Evolutionary conservation across 2,113 vertebrate genomes (phyloP).

Genomic region (Strigops habroptila): DNA sequence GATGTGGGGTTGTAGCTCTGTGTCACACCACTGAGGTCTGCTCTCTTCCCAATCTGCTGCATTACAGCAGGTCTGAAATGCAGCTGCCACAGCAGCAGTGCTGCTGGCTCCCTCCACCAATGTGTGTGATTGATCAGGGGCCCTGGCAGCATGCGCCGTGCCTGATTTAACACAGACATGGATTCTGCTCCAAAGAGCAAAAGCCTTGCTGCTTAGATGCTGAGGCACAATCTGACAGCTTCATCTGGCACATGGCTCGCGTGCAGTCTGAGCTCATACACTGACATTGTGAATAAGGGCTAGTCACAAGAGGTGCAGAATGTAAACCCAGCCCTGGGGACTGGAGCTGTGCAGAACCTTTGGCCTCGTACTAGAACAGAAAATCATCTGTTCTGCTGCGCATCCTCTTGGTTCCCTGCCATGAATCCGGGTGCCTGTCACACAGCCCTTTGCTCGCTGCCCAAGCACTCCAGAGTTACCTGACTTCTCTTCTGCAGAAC

Average conservation of each 20-base stretch:
- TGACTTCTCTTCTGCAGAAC: conserved; percentile 68
- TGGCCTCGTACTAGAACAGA: neutral
- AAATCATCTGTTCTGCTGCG: neutral
- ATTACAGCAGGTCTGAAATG: neutral
- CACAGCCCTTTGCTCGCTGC: neutral
- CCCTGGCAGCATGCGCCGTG: neutral
- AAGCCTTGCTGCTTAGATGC: neutral
- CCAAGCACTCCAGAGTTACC: neutral
- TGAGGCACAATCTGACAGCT: neutral
- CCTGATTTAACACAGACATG: neutral
- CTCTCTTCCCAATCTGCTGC: neutral
- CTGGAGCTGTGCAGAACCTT: neutral
- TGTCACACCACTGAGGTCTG: neutral
- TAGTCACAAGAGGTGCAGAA: neutral
- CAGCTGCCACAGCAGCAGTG: neutral
- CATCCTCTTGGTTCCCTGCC: neutral
- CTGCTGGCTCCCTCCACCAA: neutral
- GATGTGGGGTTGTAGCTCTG: neutral
- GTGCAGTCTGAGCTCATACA: neutral
- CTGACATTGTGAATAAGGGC: neutral
- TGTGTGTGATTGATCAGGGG: neutral
- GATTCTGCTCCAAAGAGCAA: neutral
- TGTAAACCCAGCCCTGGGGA: neutral
- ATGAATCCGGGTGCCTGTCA: neutral
- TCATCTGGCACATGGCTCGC: neutral